Conservation (phyloP, 2,113 vertebrate genomes). For the Limnothrissa miodon region DNA sequence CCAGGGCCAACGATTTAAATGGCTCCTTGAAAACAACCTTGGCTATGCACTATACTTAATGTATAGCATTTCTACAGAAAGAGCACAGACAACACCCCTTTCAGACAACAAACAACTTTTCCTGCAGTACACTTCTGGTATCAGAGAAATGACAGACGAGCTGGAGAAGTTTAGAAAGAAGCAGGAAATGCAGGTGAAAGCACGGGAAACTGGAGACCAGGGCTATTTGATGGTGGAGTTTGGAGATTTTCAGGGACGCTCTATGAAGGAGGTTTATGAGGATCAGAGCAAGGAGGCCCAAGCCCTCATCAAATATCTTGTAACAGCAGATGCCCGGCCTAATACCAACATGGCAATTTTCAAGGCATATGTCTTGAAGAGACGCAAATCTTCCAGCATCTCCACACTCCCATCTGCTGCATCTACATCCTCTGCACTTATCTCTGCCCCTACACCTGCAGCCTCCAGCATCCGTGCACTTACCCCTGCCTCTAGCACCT, state of each 20-base stretch:
- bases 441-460: neutral
- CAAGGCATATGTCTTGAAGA: neutral
- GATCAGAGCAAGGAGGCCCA: slow-evolving; percentile 25
- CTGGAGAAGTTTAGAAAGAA: slow-evolving; percentile 14
- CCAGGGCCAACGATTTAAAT: slow-evolving; percentile 20
- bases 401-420: neutral
- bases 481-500: neutral
- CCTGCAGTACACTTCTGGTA: slow-evolving; percentile 31
- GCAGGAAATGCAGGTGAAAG: slow-evolving; percentile 24
- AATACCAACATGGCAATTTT: slow-evolving; percentile 23
- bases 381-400: neutral
- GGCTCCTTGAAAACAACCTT: slow-evolving; percentile 11
- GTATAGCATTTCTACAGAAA: slow-evolving; percentile 16
- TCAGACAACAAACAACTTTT: slow-evolving; percentile 26
- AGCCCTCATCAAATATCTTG: slow-evolving; percentile 20
- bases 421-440: neutral
- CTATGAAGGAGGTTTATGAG: slow-evolving; percentile 20
- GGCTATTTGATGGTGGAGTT: slow-evolving; percentile 25
- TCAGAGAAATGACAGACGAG: slow-evolving; percentile 19
- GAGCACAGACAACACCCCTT: neutral
- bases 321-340: slow-evolving; percentile 6
- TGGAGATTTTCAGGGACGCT: slow-evolving; percentile 11
- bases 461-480: neutral
- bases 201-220: slow-evolving; percentile 13
- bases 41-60: slow-evolving; percentile 17